Evolutionary conservation across 1,140 invertebrate genomes (phyloP).

Genomic region (Agraylea sexmaculata): DNA sequence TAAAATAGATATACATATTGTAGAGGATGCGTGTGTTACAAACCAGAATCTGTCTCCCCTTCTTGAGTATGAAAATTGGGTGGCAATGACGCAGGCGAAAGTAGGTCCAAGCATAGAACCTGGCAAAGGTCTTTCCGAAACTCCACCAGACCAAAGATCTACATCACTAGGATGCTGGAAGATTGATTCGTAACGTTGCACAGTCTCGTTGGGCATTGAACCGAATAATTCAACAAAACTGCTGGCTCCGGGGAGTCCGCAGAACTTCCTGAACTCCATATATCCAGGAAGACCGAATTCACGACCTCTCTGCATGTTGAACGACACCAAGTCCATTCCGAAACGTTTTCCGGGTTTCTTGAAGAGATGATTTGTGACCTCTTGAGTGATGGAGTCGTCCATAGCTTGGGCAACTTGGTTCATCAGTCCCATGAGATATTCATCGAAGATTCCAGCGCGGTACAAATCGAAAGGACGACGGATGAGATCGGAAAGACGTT

Average conservation of each 20-base stretch:
- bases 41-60: constrained; percentile 90
- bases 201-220: constrained; percentile 81
- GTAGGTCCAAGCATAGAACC: constrained; percentile 89
- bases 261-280: constrained; percentile 87
- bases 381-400: constrained; percentile 88
- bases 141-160: constrained; percentile 87
- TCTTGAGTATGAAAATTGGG: constrained; percentile 86
- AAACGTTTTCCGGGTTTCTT: constrained; percentile 75
- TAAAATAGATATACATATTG: constrained; percentile 1
- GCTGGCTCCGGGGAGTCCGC: constrained; percentile 67
- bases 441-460: constrained; percentile 78
- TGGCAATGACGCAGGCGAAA: constrained; percentile 91
- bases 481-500: constrained; percentile 77
- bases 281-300: constrained; percentile 88
- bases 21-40: constrained; percentile 18
- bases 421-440: constrained; percentile 86
- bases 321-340: constrained; percentile 85
- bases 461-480: constrained; percentile 83
- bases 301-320: constrained; percentile 88
- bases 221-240: constrained; percentile 78
- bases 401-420: constrained; percentile 92
- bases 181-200: constrained; percentile 47
- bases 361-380: constrained; percentile 85
- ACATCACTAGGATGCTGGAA: constrained; percentile 68
- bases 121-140: constrained; percentile 74